Evolutionary conservation across 2,888 invertebrate genomes (phyloP), one percentile per base, ranked within the genome.

Genomic region (Bombylius discolor): DNA sequence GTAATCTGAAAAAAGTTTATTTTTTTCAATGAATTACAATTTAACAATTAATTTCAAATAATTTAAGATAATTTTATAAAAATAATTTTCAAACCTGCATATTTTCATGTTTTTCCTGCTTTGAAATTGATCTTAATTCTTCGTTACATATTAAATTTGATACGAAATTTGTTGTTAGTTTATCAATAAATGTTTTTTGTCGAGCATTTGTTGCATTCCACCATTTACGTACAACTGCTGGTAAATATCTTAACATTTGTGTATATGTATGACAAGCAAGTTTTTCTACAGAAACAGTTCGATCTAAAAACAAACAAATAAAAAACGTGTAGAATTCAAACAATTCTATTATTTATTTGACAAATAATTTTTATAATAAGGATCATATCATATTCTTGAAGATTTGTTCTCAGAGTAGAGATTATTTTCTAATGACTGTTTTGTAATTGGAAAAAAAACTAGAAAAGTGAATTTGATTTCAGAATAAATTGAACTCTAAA

Each of bases 161-260:
- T 13, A 88, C 81, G 67, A 84, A 83, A 59, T 80, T 78, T 0
- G 79, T 76, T 6, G 85, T 85, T 7, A 85, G 74, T 64, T 79
- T 81, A 63, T 90, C 85, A 1, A 88, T 82, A 52, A 83, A 77
- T 46, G 80, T 79, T 52, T 83, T 75, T 46, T 81, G 79, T 62
- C 81, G 77, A 45, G 83, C 79, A 52, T 85, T 85, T 13, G 80
- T 77, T 34, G 78, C 76, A 55, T 80, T 81, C 83, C 85, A 89
- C 90, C 87, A 92, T 69, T 83, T 83, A 53, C 89, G 78, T 34
- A 85, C 84, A 52, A 85, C 76, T 42, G 87, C 87, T 52, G 85
- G 89, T 60, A 89, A 76, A 66, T 80, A 80, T 56, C 80, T 76
- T 56, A 86, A 68, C 53, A 81, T 78, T 60, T 78, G 77, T 39